Conservation (phyloP, 2,113 vertebrate genomes). For the Lipophrys pholis region DNA sequence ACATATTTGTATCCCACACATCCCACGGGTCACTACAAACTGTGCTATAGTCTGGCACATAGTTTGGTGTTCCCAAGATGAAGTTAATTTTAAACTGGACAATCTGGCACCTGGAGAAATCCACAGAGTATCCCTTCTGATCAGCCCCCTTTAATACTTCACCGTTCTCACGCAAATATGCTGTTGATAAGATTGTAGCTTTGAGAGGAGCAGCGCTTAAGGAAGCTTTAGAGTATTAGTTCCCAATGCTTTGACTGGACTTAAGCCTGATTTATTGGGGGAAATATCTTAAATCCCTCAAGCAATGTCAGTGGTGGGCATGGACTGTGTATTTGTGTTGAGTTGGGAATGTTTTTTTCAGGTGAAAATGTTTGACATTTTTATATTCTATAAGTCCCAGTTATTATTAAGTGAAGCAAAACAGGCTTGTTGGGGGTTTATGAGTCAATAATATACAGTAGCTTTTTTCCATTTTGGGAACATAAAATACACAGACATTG, state of each 20-base stretch:
- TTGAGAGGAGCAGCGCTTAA: conserved; percentile 23
- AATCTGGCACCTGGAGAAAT: conserved; percentile 24
- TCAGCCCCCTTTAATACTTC: conserved; percentile 27
- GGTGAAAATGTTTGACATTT: too few species aligned
- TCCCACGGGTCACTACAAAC: background rate
- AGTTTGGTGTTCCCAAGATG: background rate
- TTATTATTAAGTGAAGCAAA: too few species aligned
- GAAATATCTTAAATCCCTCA: conserved; percentile 49
- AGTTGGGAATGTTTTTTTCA: too few species aligned
- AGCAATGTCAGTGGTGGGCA: conserved; percentile 15
- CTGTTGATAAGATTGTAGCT: conserved; percentile 44
- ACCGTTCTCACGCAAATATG: conserved; percentile 42
- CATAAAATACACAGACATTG: too few species aligned
- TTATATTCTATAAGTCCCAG: too few species aligned
- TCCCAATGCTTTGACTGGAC: conserved; percentile 37
- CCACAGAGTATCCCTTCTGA: conserved; percentile 21
- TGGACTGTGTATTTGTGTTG: conserved; percentile 6
- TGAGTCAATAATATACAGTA: too few species aligned
- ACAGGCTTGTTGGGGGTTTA: too few species aligned
- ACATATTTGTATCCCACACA: conserved; percentile 5
- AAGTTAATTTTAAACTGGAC: conserved; percentile 29
- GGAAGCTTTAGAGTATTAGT: conserved; percentile 48
- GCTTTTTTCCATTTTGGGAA: too few species aligned
- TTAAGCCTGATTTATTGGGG: conserved; percentile 46
- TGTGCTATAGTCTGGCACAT: background rate